These are phyloP conservation scores for Hyles lineata DNA, from an alignment of 2,888 invertebrate genomes.

Conservation along the genomic window DNA sequence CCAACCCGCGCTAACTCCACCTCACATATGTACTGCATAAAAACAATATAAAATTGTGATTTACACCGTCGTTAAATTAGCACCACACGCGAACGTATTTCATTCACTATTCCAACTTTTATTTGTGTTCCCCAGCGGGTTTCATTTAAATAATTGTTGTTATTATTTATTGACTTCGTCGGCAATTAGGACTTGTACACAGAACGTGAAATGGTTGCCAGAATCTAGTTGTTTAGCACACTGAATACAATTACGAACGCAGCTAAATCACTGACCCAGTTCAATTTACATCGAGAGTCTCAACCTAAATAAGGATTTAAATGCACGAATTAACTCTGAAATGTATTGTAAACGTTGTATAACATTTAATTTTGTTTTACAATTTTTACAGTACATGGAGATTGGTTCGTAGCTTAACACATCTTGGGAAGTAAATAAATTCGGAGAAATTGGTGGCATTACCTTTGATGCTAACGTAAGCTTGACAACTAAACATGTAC, in stretches of 20 bases:
- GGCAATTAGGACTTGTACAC: constrained; percentile 34
- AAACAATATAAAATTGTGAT: constrained; percentile 40
- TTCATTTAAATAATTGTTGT: constrained; percentile 44
- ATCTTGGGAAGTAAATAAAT: too few relatives aligned
- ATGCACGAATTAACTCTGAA: neutral
- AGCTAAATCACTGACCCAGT: neutral
- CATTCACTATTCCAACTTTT: constrained; percentile 38
- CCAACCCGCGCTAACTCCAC: constrained; percentile 3
- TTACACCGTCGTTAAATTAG: constrained; percentile 39
- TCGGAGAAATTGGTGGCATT: too few relatives aligned
- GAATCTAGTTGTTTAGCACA: neutral
- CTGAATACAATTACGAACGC: constrained; percentile 6
- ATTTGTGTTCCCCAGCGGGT: constrained; percentile 35
- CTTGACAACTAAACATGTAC: too few relatives aligned
- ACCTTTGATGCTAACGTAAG: too few relatives aligned
- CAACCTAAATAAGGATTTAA: neutral
- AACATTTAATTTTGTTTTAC: too few relatives aligned
- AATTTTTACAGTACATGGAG: too few relatives aligned
- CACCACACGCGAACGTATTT: constrained; percentile 37
- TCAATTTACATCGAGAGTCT: neutral
- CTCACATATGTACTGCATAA: constrained; percentile 26
- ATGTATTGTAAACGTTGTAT: neutral
- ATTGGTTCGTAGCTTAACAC: too few relatives aligned
- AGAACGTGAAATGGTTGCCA: constrained; percentile 4
- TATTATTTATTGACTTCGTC: constrained; percentile 40